Evolutionary conservation across 1,140 invertebrate species (phyloP).

Genomic region (Formica selysi): DNA sequence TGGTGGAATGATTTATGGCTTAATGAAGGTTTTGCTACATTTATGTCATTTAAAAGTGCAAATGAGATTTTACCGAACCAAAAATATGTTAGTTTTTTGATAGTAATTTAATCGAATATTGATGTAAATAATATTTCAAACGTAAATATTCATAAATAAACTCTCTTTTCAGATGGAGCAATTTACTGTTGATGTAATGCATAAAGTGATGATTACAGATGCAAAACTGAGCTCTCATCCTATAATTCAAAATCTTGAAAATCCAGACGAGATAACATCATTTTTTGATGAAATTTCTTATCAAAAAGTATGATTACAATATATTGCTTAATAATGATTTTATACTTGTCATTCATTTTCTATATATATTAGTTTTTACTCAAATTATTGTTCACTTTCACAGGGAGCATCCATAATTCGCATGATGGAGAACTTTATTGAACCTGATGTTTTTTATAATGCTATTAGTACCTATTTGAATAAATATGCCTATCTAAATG

Average conservation of each 20-base stretch:
- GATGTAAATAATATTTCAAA: conserved; percentile 12
- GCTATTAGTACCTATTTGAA: conserved; percentile 92
- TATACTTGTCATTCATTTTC: not conserved
- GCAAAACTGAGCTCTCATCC: conserved; percentile 94
- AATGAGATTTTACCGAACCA: conserved; percentile 92
- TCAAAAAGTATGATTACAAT: conserved; percentile 90
- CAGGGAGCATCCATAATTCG: conserved; percentile 95
- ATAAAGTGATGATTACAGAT: conserved; percentile 92
- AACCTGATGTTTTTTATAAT: conserved; percentile 90
- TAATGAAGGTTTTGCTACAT: conserved; percentile 97
- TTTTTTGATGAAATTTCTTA: conserved; percentile 98
- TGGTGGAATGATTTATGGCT: conserved; percentile 98
- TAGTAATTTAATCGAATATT: not conserved
- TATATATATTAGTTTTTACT: not conserved
- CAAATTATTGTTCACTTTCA: conserved; percentile 52
- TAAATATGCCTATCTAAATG: conserved; percentile 91
- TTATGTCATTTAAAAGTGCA: conserved; percentile 93
- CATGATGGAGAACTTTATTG: conserved; percentile 96
- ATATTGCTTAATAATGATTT: conserved; percentile 36
- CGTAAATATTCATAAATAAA: not conserved
- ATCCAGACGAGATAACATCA: conserved; percentile 96
- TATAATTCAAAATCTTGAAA: conserved; percentile 93
- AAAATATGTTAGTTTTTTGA: conserved; percentile 90
- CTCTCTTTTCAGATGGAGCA: conserved; percentile 87
- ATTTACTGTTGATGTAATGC: conserved; percentile 91